These are phyloP conservation scores for Rhynchonema sp. DNA, from an alignment of 2,888 invertebrate genomes.

Conservation along the genomic window DNA sequence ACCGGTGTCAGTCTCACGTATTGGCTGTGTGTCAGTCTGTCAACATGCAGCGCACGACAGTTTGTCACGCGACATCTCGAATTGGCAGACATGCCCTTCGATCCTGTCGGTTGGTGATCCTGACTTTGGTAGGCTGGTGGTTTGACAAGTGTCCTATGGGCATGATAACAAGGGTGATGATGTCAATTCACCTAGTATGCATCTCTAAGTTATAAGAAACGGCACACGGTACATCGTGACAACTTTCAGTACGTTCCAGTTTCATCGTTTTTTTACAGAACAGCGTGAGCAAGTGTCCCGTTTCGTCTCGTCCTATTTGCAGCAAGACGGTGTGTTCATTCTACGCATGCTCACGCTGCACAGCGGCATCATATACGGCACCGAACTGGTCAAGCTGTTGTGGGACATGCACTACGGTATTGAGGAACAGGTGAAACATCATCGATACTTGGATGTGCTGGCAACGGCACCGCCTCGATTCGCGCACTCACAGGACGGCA, in stretches of 20 bases:
- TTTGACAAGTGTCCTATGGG: too few species aligned
- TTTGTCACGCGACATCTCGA: conserved; percentile 24
- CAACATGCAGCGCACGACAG: conserved; percentile 15
- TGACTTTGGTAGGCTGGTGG: background rate
- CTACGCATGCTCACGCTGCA: conserved; percentile 25
- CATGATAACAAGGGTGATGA: too few species aligned
- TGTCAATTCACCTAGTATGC: too few species aligned
- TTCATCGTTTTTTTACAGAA: too few species aligned
- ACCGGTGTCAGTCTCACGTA: conserved; percentile 19
- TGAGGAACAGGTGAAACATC: conserved; percentile 16
- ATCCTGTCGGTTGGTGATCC: conserved; percentile 12
- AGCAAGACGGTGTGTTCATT: conserved; percentile 24
- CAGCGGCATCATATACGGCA: conserved; percentile 26
- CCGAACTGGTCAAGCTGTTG: conserved; percentile 19
- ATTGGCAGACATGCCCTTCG: conserved; percentile 24
- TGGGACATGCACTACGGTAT: conserved; percentile 18
- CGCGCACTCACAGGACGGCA: too few species aligned
- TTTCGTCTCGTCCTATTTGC: conserved; percentile 20
- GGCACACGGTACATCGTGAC: too few species aligned
- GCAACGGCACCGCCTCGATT: too few species aligned
- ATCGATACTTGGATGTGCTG: too few species aligned
- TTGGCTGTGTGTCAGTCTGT: conserved; percentile 17
- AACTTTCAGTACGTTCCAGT: too few species aligned
- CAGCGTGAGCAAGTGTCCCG: conserved; percentile 16
- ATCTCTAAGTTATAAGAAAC: too few species aligned